These are phyloP conservation scores for Molanna angustata DNA, from an alignment of 2,888 invertebrate genomes.

Conservation along the genomic window DNA sequence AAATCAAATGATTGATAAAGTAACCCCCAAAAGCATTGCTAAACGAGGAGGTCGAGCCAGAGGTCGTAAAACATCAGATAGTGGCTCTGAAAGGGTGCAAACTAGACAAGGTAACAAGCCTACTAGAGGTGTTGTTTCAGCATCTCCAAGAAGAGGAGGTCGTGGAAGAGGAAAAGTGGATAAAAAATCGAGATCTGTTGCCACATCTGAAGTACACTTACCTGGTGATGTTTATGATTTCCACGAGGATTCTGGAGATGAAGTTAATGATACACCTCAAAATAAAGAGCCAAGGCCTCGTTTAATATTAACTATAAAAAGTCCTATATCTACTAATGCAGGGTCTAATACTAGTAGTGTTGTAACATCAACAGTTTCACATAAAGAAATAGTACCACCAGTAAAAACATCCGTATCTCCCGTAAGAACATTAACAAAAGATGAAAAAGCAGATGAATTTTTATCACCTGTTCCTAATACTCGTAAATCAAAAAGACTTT, in stretches of 20 bases:
- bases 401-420: slow-evolving; percentile 38
- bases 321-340: slow-evolving; percentile 49
- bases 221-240: slow-evolving; percentile 87
- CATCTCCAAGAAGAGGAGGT: slow-evolving; percentile 44
- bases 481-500: slow-evolving; percentile 75
- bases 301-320: slow-evolving; percentile 79
- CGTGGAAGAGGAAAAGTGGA: slow-evolving; percentile 54
- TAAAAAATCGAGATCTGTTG: slow-evolving; percentile 49
- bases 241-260: slow-evolving; percentile 85
- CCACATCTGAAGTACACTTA: slow-evolving; percentile 55
- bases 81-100: slow-evolving; percentile 43
- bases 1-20: slow-evolving; percentile 9
- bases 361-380: slow-evolving; percentile 31
- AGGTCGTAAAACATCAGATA: slow-evolving; percentile 37
- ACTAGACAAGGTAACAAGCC: slow-evolving; percentile 51
- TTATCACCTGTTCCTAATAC: slow-evolving; percentile 66
- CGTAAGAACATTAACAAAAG: slow-evolving; percentile 38
- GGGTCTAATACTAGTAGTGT: slow-evolving; percentile 38
- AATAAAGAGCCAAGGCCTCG: slow-evolving; percentile 65
- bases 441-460: slow-evolving; percentile 59
- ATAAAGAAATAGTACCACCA: slow-evolving; percentile 14
- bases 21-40: slow-evolving; percentile 25
- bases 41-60: slow-evolving; percentile 47
- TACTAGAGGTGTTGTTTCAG: slow-evolving; percentile 42
- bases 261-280: slow-evolving; percentile 48